Evolutionary conservation across 2,888 invertebrate species (phyloP).

Genomic region (Shargacucullia verbasci): DNA sequence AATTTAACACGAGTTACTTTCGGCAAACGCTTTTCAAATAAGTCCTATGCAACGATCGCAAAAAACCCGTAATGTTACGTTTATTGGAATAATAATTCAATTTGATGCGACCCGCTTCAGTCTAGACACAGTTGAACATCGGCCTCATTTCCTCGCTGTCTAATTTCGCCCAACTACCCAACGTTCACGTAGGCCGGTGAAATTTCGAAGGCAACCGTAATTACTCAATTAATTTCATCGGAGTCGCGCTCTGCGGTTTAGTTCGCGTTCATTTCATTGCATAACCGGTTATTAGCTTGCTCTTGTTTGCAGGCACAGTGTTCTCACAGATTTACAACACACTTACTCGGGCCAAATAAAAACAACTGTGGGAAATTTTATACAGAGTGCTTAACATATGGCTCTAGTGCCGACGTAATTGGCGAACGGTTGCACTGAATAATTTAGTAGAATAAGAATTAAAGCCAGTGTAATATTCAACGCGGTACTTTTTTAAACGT

Average conservation of each 20-base stretch:
- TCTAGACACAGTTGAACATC: constrained; percentile 43
- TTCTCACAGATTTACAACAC: constrained; percentile 78
- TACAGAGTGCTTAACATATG: constrained; percentile 64
- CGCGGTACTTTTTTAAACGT: constrained; percentile 33
- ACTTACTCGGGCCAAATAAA: constrained; percentile 65
- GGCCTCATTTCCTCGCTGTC: constrained; percentile 60
- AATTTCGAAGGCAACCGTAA: constrained; percentile 69
- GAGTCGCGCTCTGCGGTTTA: constrained; percentile 61
- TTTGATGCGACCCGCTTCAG: constrained; percentile 29
- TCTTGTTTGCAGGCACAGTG: constrained; percentile 73
- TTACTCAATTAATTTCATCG: constrained; percentile 76
- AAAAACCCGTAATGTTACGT: constrained; percentile 17
- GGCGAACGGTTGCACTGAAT: constrained; percentile 57
- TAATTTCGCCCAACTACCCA: constrained; percentile 52
- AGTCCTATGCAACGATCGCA: constrained; percentile 15
- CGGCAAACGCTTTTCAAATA: constrained; percentile 17
- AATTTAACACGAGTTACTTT: constrained; percentile 21
- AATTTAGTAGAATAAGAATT: constrained; percentile 48
- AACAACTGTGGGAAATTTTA: constrained; percentile 77
- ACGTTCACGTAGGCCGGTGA: constrained; percentile 51
- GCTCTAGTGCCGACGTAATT: constrained; percentile 57
- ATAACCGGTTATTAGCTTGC: constrained; percentile 79
- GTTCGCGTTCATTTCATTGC: constrained; percentile 73
- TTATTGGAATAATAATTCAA: constrained; percentile 34
- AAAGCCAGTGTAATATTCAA: constrained; percentile 38